A percentile compares a stretch with the other conserved stretches of the same genome.
Evolutionary conservation across 2,797 vertebrate species (phyloP).

Genomic region (Prunella strophiata): DNA sequence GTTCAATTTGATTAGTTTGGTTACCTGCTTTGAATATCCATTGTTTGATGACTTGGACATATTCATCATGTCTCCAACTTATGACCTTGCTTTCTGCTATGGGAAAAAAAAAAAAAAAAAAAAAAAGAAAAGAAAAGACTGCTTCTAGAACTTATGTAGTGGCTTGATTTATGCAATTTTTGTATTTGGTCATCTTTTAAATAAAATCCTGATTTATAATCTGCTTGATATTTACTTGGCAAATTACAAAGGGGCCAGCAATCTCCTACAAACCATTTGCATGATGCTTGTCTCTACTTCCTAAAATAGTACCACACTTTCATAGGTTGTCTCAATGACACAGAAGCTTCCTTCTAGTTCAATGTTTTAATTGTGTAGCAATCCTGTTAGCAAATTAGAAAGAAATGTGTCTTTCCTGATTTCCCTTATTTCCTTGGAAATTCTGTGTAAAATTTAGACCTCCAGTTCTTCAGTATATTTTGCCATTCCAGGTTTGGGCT

Average conservation of each 20-base stretch:
- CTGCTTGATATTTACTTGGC: not conserved
- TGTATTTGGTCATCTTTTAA: not conserved
- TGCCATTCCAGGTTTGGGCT: not conserved
- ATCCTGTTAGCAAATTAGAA: not conserved
- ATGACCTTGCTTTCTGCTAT: not conserved
- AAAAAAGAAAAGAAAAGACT: not conserved
- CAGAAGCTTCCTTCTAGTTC: not conserved
- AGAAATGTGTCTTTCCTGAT: not conserved
- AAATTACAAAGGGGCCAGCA: not conserved
- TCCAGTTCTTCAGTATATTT: not conserved
- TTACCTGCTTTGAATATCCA: not conserved
- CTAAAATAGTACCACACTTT: not conserved
- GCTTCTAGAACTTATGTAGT: not conserved
- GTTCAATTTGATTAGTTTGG: conserved; percentile 13
- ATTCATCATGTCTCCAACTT: not conserved
- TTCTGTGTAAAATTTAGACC: not conserved
- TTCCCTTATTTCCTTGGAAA: not conserved
- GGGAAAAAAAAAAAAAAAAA: not conserved
- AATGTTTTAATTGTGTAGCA: not conserved
- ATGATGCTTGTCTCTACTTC: not conserved
- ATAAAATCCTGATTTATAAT: not conserved
- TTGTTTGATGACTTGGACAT: not conserved
- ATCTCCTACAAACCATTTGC: not conserved
- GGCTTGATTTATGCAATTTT: not conserved
- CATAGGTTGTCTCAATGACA: not conserved